Evolutionary conservation across 2,113 vertebrate species (phyloP).

Genomic region (Ursus arctos): DNA sequence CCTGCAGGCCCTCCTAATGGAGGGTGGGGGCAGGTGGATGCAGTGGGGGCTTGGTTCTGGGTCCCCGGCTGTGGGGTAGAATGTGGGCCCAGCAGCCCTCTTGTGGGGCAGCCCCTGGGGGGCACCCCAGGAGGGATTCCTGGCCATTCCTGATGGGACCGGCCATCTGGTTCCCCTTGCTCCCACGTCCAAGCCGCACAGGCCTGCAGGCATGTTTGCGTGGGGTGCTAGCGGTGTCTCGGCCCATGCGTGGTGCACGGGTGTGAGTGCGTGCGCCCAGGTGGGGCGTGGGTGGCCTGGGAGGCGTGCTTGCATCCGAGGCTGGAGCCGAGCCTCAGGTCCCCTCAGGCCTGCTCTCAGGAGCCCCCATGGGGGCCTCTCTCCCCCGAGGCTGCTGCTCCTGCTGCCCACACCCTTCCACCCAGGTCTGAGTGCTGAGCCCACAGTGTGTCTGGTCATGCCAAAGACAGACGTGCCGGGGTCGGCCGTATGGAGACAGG

Average conservation of each 20-base stretch:
- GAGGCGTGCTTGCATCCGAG: not conserved
- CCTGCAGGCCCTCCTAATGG: not conserved
- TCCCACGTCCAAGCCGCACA: fast-evolving
- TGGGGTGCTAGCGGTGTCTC: fast-evolving
- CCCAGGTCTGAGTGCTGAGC: fast-evolving
- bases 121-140: not conserved
- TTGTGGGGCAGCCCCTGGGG: not conserved
- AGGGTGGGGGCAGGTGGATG: too few relatives aligned
- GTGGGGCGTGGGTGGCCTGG: too few relatives aligned
- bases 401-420: fast-evolving
- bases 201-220: fast-evolving
- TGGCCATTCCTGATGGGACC: fast-evolving
- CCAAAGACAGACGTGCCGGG: fast-evolving
- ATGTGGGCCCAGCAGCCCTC: fast-evolving
- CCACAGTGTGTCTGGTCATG: fast-evolving
- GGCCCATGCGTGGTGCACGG: fast-evolving
- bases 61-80: not conserved
- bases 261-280: fast-evolving
- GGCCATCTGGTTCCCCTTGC: not conserved
- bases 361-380: not conserved
- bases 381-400: fast-evolving
- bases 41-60: fast-evolving
- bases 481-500: fast-evolving
- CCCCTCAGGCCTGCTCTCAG: not conserved
- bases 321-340: not conserved